Base-by-base conservation (phyloP, 2,797 vertebrate genomes). In the Hypotaenidia philippensis region DNA sequence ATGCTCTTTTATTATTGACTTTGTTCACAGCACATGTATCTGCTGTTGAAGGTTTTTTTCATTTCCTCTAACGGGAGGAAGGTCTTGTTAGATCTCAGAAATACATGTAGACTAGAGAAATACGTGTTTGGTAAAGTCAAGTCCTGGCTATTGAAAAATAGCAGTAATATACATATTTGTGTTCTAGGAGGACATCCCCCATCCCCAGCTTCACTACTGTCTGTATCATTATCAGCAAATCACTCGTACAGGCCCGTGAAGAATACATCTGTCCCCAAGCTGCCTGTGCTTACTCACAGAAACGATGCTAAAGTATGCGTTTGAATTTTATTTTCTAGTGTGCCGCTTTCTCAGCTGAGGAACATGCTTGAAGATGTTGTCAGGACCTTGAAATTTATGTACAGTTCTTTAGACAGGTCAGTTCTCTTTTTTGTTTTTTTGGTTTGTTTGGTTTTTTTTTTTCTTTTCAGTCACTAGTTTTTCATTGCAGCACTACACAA, bases 361-460 rank as follows among this genome's bases (percentile, higher is more conserved):
- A 99, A 98, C 56, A 98, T 99, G 97, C 97, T 99, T 72, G 98
- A 98, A 71, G 98, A 99, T 76, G 96, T 98, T 29, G 99, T 99
- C 75, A 98, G 98, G 84, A 99, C 98, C 18, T 96, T 99, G 95
- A 99, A 97, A 94, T 98, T 99, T 96, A 99, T 99, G 99, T 99
- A 99, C 70, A 95, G 98, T 94, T 99, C 99, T 83, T 98, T 99
- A 86, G 98, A 99, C 97, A 98, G 98, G 99, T 99, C 83, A 89
- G 98, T 97, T 80, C 57, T 95, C 89, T 49, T 41, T 3, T 61
- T 69, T 34, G 32, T 6, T 34, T 34, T 34, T 34, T 36, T 36
- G n/a, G n/a, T n/a, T n/a, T n/a, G n/a, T n/a, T n/a, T n/a, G n/a
- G n/a, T 36, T 36, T 36, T 11, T 11, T 11, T 36, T 36, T 36